Conservation (phyloP, 1,140 invertebrate genomes). For the Lepidurus couesii region DNA sequence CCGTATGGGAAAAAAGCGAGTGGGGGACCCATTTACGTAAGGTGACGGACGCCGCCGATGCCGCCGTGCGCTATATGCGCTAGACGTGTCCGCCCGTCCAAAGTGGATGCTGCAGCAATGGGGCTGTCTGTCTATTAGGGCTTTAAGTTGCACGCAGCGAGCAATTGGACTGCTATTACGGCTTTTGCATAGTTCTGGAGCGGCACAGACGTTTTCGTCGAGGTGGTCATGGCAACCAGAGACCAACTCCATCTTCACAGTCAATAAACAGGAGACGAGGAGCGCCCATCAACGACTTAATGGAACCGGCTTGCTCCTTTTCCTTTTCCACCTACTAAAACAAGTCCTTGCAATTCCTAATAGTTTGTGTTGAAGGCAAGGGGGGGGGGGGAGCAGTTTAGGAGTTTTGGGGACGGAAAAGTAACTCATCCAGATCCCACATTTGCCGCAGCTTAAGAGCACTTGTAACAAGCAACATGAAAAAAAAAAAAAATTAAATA, state of each 20-base stretch:
- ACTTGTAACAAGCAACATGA: no score
- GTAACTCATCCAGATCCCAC: no score
- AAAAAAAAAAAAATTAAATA: no score
- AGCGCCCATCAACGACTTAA: constrained; percentile 13
- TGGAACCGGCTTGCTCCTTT: neutral
- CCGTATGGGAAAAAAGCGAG: no score
- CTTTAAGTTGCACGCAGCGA: neutral
- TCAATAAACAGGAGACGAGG: constrained; percentile 18
- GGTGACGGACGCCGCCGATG: neutral
- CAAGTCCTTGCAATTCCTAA: no score
- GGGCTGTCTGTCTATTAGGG: neutral
- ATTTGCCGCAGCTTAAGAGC: no score
- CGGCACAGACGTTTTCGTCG: neutral
- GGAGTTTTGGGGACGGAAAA: no score
- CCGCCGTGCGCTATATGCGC: neutral
- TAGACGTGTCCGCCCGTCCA: neutral
- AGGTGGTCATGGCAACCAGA: constrained; percentile 20
- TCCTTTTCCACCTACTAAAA: no score
- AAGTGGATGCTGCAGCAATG: neutral
- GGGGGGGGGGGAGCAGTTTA: no score
- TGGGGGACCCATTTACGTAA: neutral
- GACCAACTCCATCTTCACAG: constrained; percentile 16
- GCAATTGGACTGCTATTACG: neutral
- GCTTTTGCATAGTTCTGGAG: neutral
- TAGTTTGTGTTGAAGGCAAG: no score